Percentiles rank a stretch among this genome's conserved stretches.
phyloP scores from a whole-genome alignment of 1,140 invertebrate genomes.

The Goniozus legneri region DNA sequence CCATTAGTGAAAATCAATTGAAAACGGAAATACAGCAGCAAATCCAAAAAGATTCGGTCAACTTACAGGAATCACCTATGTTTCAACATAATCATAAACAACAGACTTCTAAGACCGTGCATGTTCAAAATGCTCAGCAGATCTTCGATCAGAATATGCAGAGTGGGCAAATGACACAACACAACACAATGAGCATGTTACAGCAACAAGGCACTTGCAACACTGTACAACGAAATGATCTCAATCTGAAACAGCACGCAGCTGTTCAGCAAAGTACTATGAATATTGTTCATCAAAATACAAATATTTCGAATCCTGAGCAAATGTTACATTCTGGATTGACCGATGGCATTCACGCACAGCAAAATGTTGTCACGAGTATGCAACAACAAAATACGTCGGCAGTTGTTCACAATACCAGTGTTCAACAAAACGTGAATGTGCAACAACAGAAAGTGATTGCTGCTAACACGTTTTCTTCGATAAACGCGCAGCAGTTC shows the following conservation, averaged over 20 bases:
- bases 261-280: conserved; percentile 41
- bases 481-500: conserved; percentile 29
- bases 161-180: conserved; percentile 30
- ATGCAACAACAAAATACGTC: conserved; percentile 36
- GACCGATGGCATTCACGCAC: conserved; percentile 15
- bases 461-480: conserved; percentile 22
- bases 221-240: conserved; percentile 27
- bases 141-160: conserved; percentile 45
- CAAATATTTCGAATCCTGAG: conserved; percentile 29
- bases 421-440: conserved; percentile 27
- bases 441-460: conserved; percentile 31
- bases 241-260: conserved; percentile 40
- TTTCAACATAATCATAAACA: conserved; percentile 32
- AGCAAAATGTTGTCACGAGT: conserved; percentile 26
- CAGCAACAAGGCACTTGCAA: conserved; percentile 27
- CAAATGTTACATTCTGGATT: conserved; percentile 33
- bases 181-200: conserved; percentile 38
- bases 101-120: conserved; percentile 44
- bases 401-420: conserved; percentile 24
- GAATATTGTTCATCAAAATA: conserved; percentile 40
- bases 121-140: conserved; percentile 46
- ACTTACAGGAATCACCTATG: conserved; percentile 17
- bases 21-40: conserved; percentile 30
- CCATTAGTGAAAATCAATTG: conserved; percentile 33
- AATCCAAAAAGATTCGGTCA: conserved; percentile 19